Conservation (phyloP, 2,797 vertebrate species). For the Melanogrammus aeglefinus region DNA sequence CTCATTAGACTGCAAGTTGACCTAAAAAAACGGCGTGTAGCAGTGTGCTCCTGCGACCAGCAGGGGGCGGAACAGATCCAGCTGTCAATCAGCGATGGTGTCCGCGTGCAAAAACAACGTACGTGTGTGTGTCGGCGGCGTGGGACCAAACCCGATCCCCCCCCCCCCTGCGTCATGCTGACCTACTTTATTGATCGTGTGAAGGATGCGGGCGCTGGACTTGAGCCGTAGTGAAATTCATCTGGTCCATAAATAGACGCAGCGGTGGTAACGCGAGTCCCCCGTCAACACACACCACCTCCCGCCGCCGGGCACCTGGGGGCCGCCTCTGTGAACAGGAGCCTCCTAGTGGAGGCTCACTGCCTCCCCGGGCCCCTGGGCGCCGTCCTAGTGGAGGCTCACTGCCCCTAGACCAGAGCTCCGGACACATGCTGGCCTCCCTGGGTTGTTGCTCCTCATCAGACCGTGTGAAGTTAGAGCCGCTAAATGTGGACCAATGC, state of each 20-base stretch:
- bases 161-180: slow-evolving; percentile 26
- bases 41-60: slow-evolving; percentile 27
- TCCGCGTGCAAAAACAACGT: background rate
- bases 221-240: slow-evolving; percentile 2
- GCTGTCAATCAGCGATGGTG: slow-evolving; percentile 1
- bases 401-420: no score
- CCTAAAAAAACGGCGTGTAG: no score
- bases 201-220: background rate
- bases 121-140: slow-evolving; percentile 14
- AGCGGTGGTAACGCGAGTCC: background rate
- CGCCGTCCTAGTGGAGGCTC: no score
- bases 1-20: no score
- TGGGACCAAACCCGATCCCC: slow-evolving; percentile 31
- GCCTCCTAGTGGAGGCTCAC: no score
- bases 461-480: background rate
- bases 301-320: no score
- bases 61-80: slow-evolving; percentile 52
- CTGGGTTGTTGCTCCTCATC: no score
- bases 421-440: no score
- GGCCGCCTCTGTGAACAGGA: no score
- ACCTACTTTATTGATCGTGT: slow-evolving; percentile 25
- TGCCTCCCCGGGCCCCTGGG: no score
- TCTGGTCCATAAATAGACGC: slow-evolving; percentile 6
- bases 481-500: no score
- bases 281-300: background rate